These are phyloP conservation scores for Parauchenoglanis punctatus DNA, from an alignment of 2,797 vertebrate species.

Conservation along the genomic window DNA sequence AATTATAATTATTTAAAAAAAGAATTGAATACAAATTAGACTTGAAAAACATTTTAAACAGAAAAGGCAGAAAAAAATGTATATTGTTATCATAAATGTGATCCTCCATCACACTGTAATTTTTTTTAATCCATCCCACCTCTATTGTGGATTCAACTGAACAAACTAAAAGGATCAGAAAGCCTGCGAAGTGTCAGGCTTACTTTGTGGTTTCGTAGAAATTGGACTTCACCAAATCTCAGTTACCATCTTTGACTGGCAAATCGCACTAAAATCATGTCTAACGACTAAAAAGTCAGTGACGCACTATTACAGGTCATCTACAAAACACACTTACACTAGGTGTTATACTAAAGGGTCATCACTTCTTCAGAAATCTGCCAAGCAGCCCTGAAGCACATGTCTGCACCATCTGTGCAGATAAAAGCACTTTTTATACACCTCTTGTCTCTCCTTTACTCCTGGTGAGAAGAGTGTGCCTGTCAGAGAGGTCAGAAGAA, in stretches of 20 bases:
- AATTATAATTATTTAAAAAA: not conserved
- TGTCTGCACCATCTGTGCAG: constrained; percentile 12
- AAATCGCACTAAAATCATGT: constrained; percentile 14
- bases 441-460: constrained; percentile 4
- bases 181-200: not conserved
- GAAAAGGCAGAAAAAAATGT: not conserved
- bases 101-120: not conserved
- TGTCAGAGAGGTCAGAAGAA: constrained; percentile 17
- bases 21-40: not conserved
- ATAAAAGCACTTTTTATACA: constrained; percentile 17
- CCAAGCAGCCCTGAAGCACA: constrained; percentile 3
- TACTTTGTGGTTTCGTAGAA: not conserved
- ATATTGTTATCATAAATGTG: not conserved
- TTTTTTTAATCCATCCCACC: not conserved
- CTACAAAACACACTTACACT: not conserved
- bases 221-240: not conserved
- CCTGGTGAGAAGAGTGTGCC: not conserved
- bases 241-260: not conserved
- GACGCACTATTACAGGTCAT: constrained; percentile 1
- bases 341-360: not conserved
- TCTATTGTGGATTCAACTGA: not conserved
- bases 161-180: not conserved
- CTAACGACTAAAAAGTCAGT: not conserved
- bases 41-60: not conserved
- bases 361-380: constrained; percentile 18